A percentile compares a stretch with the other conserved stretches of the same genome.
Conservation (phyloP, 2,113 vertebrate genomes). For the Mola mola region DNA sequence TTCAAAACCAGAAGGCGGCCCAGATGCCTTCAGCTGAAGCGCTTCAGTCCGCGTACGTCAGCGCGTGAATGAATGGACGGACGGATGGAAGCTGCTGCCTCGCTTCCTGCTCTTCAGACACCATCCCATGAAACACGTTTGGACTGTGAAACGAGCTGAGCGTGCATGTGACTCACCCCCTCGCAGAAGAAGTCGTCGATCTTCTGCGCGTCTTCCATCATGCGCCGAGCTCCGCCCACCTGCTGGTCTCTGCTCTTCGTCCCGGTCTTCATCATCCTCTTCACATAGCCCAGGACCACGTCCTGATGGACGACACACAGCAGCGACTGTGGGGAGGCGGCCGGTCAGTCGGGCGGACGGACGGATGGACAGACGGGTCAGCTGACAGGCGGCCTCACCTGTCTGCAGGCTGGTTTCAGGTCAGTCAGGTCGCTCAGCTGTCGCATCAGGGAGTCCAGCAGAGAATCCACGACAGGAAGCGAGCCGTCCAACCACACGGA, state of each 20-base stretch:
- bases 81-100: background rate
- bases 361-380: background rate
- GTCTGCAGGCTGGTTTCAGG: conserved; percentile 77
- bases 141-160: too few species aligned
- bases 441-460: conserved; percentile 70
- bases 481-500: conserved; percentile 76
- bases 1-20: too few species aligned
- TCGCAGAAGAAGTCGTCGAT: conserved; percentile 81
- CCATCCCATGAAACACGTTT: too few species aligned
- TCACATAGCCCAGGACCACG: conserved; percentile 84
- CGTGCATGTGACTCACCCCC: conserved; percentile 72
- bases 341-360: too few species aligned
- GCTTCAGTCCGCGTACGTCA: too few species aligned
- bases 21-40: too few species aligned
- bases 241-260: conserved; percentile 81
- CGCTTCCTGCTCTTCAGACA: background rate
- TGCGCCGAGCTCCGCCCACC: conserved; percentile 74
- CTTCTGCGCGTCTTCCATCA: conserved; percentile 69
- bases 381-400: conserved; percentile 69
- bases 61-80: too few species aligned
- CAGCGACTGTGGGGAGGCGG: background rate
- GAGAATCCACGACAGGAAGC: conserved; percentile 67
- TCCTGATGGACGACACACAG: conserved; percentile 66
- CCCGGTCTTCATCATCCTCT: conserved; percentile 81
- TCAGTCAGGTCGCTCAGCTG: conserved; percentile 71